These are phyloP conservation scores for Catharus fuscescens DNA, from an alignment of 2,113 vertebrate species.

Conservation along the genomic window DNA sequence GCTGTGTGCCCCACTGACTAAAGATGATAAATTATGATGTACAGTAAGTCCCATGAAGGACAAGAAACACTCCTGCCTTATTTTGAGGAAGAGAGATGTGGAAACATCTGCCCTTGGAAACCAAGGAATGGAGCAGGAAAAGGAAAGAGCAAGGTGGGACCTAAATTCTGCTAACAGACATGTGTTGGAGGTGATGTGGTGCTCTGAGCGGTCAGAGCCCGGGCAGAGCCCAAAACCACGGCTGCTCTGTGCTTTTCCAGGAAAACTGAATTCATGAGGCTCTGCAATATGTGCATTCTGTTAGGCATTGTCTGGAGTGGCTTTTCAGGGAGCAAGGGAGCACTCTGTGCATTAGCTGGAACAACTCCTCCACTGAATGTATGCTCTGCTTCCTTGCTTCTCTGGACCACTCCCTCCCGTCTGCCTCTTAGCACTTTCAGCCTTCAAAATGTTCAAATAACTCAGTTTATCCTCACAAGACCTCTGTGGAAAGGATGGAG, in stretches of 20 bases:
- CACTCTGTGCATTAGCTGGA: constrained; percentile 13
- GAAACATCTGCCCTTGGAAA: neutral
- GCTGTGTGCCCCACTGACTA: neutral
- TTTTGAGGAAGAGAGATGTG: neutral
- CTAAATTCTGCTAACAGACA: neutral
- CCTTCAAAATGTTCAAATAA: constrained; percentile 6
- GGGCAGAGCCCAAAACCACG: neutral
- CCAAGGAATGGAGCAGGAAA: neutral
- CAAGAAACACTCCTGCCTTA: neutral
- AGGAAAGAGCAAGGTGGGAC: neutral
- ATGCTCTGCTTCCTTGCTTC: neutral
- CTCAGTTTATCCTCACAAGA: constrained; percentile 11
- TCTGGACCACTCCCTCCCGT: neutral
- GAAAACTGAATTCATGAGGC: neutral
- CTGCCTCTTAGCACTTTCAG: constrained; percentile 15
- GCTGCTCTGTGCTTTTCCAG: neutral
- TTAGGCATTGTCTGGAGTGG: neutral
- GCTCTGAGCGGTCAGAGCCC: neutral
- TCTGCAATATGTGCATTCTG: neutral
- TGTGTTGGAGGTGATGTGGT: fast-evolving
- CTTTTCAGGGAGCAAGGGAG: neutral
- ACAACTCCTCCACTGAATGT: neutral
- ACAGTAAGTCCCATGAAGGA: neutral
- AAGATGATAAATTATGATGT: neutral
- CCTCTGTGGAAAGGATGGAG: neutral